Evolutionary conservation across 2,797 vertebrate species (phyloP).

Genomic region (Peromyscus attwateri): DNA sequence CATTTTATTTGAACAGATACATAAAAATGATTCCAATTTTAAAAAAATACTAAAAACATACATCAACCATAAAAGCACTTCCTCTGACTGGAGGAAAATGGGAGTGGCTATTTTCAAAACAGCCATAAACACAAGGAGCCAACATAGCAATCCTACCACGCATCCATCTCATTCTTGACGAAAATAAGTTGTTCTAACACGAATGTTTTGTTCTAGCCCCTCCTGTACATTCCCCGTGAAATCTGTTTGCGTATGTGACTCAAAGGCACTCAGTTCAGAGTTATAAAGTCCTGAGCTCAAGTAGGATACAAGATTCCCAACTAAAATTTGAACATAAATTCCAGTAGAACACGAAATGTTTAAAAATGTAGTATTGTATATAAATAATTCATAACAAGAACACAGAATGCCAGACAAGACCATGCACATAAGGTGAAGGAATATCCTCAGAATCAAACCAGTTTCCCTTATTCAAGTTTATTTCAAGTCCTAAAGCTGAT

Average conservation of each 20-base stretch:
- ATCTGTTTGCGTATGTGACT: constrained; percentile 75
- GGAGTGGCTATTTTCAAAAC: constrained; percentile 74
- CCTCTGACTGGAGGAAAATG: constrained; percentile 77
- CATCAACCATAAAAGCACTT: constrained; percentile 81
- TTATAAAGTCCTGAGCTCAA: constrained; percentile 88
- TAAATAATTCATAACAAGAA: constrained; percentile 65
- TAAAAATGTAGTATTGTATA: constrained; percentile 72
- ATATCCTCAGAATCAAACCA: constrained; percentile 31
- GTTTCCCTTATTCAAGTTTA: constrained; percentile 69
- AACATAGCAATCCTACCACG: constrained; percentile 58
- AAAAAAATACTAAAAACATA: constrained; percentile 85
- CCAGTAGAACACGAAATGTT: constrained; percentile 60
- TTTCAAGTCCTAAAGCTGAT: constrained; percentile 68
- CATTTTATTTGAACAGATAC: constrained; percentile 78
- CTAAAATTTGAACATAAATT: constrained; percentile 79
- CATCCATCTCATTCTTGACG: constrained; percentile 50
- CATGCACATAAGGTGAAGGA: constrained; percentile 2
- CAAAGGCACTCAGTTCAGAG: constrained; percentile 88
- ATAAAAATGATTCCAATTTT: constrained; percentile 84
- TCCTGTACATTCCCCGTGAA: constrained; percentile 79
- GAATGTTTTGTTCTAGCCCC: constrained; percentile 81
- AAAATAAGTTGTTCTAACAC: constrained; percentile 74
- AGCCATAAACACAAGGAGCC: constrained; percentile 75
- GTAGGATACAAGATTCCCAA: constrained; percentile 78
- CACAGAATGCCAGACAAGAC: constrained; percentile 55